Percentiles rank a stretch among this genome's conserved stretches.
Conservation (phyloP, 2,113 vertebrate genomes). For the Mus pahari region DNA sequence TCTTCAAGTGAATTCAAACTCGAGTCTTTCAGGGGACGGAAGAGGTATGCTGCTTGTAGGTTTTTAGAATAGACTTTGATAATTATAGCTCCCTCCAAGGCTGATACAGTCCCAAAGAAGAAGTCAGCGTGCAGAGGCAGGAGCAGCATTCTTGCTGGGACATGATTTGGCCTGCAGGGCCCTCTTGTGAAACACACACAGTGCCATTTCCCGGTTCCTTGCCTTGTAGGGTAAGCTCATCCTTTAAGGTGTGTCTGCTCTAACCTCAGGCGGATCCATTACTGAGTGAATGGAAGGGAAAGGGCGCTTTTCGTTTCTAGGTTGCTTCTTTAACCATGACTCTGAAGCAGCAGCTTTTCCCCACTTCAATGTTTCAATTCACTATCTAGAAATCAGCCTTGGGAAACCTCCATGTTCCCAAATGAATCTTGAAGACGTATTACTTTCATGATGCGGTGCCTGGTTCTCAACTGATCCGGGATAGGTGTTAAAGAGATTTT, state of each 20-base stretch:
- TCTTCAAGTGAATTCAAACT: not conserved
- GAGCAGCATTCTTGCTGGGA: not conserved
- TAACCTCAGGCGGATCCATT: not conserved
- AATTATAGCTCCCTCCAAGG: not conserved
- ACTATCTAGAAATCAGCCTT: not conserved
- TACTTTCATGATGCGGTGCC: not conserved
- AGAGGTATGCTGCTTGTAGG: not conserved
- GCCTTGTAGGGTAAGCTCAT: conserved; percentile 65
- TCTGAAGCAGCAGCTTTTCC: not conserved
- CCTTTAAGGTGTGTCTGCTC: conserved; percentile 64
- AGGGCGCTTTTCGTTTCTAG: not conserved
- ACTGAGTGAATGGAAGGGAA: not conserved
- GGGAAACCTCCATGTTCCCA: not conserved
- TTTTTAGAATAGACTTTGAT: conserved; percentile 34
- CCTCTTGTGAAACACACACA: conserved; percentile 51
- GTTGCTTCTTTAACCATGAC: not conserved
- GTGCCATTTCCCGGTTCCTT: not conserved
- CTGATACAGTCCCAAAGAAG: not conserved
- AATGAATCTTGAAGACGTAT: not conserved
- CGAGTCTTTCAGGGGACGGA: not conserved
- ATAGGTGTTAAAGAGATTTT: not conserved
- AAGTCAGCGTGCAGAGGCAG: not conserved
- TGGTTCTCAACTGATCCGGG: not conserved
- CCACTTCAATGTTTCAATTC: not conserved
- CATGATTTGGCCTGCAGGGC: conserved; percentile 18